These are phyloP conservation scores for Cyphomyrmex costatus DNA, from an alignment of 1,140 invertebrate species.

Conservation along the genomic window DNA sequence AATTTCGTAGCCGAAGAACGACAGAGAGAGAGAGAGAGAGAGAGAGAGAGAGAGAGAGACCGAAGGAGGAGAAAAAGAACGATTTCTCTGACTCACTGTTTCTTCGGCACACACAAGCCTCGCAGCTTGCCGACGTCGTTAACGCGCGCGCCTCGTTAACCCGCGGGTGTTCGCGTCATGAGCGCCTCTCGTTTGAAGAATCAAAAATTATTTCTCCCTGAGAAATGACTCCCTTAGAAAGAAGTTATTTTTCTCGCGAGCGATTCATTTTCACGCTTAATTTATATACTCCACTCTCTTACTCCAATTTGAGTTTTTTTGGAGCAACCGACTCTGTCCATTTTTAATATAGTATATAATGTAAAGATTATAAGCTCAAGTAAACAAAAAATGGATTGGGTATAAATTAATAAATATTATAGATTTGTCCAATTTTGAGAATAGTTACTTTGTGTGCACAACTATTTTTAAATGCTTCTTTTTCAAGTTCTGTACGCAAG, in stretches of 20 bases:
- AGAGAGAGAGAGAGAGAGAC: not conserved
- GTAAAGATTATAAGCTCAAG: not conserved
- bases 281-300: not conserved
- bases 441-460: too few species aligned
- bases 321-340: not conserved
- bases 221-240: not conserved
- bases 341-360: not conserved
- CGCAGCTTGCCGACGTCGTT: conserved; percentile 41
- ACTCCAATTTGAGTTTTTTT: not conserved
- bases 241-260: not conserved
- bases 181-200: not conserved
- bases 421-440: not conserved
- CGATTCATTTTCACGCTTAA: not conserved
- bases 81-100: conserved; percentile 52
- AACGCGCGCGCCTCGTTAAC: conserved; percentile 28
- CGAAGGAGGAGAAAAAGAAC: not conserved
- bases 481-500: not conserved
- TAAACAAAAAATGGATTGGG: not conserved
- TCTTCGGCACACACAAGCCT: conserved; percentile 27
- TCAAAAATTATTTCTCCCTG: conserved; percentile 19
- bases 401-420: not conserved
- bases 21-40: not conserved
- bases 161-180: conserved; percentile 20
- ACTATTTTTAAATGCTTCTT: too few species aligned
- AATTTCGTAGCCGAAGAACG: conserved; percentile 8